Evolutionary conservation across 2,113 vertebrate species (phyloP).

Genomic region (Eurystomus gularis): DNA sequence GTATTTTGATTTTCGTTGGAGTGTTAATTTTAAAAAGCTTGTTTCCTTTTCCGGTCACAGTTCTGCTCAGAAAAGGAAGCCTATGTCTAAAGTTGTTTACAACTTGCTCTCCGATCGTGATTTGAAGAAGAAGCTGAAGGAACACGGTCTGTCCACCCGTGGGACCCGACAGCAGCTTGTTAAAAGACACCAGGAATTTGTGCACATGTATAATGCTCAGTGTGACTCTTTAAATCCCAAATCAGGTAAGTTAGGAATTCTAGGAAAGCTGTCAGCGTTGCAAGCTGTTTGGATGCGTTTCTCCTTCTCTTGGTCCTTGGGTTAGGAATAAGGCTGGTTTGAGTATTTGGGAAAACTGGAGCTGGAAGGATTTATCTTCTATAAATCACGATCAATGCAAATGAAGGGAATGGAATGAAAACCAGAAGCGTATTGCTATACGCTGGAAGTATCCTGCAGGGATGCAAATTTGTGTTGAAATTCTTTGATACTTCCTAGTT

Average conservation of each 20-base stretch:
- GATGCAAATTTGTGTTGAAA: neutral
- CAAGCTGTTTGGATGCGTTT: neutral
- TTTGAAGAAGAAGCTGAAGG: constrained; percentile 85
- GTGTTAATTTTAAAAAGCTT: neutral
- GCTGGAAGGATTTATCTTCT: neutral
- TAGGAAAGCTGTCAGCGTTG: neutral
- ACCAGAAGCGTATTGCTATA: neutral
- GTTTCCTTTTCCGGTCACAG: constrained; percentile 52
- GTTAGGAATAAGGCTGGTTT: neutral
- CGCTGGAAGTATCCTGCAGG: neutral
- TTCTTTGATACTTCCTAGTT: neutral
- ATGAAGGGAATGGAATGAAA: neutral
- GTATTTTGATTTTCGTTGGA: neutral
- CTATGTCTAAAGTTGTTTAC: constrained; percentile 89
- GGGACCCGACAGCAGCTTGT: constrained; percentile 87
- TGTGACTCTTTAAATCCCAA: constrained; percentile 90
- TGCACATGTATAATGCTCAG: constrained; percentile 89
- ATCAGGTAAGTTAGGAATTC: constrained; percentile 74
- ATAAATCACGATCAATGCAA: neutral
- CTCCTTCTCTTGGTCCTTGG: neutral
- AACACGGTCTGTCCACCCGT: constrained; percentile 80
- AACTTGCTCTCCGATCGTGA: constrained; percentile 86
- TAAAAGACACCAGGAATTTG: constrained; percentile 87
- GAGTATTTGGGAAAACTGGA: neutral
- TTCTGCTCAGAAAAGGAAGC: constrained; percentile 76